A percentile compares a stretch with the other conserved stretches of the same genome.
phyloP scores from a whole-genome alignment of 2,888 invertebrate species.

The Morpho achilles region DNA sequence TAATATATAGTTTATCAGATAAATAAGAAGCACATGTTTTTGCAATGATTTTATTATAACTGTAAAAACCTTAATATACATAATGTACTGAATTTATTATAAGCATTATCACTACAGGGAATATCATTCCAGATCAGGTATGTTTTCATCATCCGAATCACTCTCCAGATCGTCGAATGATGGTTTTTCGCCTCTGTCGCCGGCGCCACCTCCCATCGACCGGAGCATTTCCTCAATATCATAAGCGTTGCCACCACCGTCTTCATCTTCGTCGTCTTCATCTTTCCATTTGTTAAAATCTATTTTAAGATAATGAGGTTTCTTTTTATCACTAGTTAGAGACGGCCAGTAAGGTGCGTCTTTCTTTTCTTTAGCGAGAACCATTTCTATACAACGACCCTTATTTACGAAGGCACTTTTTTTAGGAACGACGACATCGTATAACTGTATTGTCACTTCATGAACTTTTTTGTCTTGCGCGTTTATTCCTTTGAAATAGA shows the following conservation, averaged over 20 bases:
- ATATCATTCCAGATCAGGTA: conserved; percentile 85
- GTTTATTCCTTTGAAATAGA: conserved; percentile 92
- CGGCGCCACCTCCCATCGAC: conserved; percentile 81
- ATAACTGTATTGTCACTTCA: conserved; percentile 93
- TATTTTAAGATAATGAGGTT: conserved; percentile 97
- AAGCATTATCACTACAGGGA: conserved; percentile 44
- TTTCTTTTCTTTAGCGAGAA: conserved; percentile 85
- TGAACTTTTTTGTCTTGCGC: conserved; percentile 91
- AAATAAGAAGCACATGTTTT: conserved; percentile 20
- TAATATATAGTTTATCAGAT: not conserved
- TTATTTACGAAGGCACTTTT: conserved; percentile 85
- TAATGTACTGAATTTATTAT: conserved; percentile 59
- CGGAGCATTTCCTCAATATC: conserved; percentile 86
- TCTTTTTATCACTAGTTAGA: conserved; percentile 91
- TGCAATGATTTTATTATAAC: conserved; percentile 65
- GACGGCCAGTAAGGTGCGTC: conserved; percentile 92
- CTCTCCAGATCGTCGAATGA: conserved; percentile 87
- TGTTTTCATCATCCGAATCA: conserved; percentile 89
- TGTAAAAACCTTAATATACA: conserved; percentile 73
- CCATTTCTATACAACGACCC: conserved; percentile 86
- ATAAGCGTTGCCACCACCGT: conserved; percentile 69
- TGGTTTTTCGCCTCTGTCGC: conserved; percentile 80
- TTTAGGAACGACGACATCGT: conserved; percentile 89
- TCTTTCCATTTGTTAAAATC: conserved; percentile 99
- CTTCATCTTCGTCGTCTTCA: conserved; percentile 96